Evolutionary conservation across 30 jellyfish, hydroid and myxozoan genomes (phyloP).

Genomic region (Aurelia aurita): DNA sequence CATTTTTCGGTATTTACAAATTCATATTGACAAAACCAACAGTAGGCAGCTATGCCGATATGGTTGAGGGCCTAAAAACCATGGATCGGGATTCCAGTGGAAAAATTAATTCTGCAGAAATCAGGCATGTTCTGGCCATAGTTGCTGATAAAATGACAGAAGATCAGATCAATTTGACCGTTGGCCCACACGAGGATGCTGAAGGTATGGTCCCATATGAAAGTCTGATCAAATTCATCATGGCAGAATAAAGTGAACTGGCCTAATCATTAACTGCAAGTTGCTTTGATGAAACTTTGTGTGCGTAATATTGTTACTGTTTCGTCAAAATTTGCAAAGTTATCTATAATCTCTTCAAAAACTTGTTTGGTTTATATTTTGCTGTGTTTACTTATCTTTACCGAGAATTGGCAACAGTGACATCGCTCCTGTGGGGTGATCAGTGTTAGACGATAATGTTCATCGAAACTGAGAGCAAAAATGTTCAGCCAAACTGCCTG

Average conservation of each 20-base stretch:
- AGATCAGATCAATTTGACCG: conserved; percentile 72
- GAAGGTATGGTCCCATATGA: conserved; percentile 80
- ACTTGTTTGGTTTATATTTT: too few species aligned
- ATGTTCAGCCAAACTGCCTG: too few species aligned
- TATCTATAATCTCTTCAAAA: too few species aligned
- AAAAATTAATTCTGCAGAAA: conserved; percentile 73
- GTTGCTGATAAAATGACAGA: conserved; percentile 93
- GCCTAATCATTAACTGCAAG: background rate
- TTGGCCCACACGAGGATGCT: conserved; percentile 78
- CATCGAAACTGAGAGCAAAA: too few species aligned
- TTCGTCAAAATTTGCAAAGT: too few species aligned
- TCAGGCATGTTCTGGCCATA: conserved; percentile 78
- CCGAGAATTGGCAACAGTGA: too few species aligned
- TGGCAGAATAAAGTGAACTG: conserved; percentile 56
- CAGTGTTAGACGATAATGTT: too few species aligned
- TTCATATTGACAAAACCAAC: conserved; percentile 66
- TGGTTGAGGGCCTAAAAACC: conserved; percentile 92
- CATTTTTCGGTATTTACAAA: conserved; percentile 74
- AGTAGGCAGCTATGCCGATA: conserved; percentile 87
- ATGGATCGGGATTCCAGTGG: conserved; percentile 89
- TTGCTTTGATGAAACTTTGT: too few species aligned
- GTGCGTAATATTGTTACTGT: too few species aligned
- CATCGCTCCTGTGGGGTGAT: too few species aligned
- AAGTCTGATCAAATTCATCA: conserved; percentile 64
- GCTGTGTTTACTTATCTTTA: too few species aligned